Conservation (phyloP, 2,113 vertebrate species). For the Sturnus vulgaris region DNA sequence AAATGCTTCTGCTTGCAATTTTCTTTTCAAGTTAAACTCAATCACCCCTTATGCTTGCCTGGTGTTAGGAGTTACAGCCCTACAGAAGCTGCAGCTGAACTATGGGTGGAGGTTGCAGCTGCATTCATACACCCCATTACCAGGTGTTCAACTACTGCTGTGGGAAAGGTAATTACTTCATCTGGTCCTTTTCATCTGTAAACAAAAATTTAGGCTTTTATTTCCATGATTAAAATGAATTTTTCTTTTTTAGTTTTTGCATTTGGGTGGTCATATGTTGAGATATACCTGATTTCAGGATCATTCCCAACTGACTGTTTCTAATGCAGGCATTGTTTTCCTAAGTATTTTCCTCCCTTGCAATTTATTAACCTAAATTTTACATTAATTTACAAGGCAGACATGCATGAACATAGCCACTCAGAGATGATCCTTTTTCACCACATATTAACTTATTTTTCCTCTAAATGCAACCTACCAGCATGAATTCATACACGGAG, state of each 20-base stretch:
- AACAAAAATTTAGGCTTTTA: not conserved
- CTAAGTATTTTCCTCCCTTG: not conserved
- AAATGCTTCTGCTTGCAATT: not conserved
- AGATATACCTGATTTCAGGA: not conserved
- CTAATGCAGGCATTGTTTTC: not conserved
- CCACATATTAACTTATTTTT: not conserved
- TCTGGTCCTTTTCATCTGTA: not conserved
- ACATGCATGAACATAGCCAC: not conserved
- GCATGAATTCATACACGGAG: not conserved
- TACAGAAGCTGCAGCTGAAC: not conserved
- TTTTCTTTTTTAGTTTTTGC: not conserved
- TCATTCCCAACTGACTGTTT: not conserved
- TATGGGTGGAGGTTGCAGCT: not conserved
- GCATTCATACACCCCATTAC: not conserved
- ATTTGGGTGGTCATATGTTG: not conserved
- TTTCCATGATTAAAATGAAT: not conserved
- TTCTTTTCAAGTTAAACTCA: not conserved
- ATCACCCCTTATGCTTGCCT: not conserved
- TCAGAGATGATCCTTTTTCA: not conserved
- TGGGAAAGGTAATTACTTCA: not conserved
- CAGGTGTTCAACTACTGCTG: not conserved
- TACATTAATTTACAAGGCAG: not conserved
- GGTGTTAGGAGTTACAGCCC: not conserved
- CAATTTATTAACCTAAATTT: not conserved
- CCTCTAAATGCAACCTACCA: not conserved